Conservation (phyloP, 64 coral and sea anemone genomes). For the Cladopsammia gracilis region DNA sequence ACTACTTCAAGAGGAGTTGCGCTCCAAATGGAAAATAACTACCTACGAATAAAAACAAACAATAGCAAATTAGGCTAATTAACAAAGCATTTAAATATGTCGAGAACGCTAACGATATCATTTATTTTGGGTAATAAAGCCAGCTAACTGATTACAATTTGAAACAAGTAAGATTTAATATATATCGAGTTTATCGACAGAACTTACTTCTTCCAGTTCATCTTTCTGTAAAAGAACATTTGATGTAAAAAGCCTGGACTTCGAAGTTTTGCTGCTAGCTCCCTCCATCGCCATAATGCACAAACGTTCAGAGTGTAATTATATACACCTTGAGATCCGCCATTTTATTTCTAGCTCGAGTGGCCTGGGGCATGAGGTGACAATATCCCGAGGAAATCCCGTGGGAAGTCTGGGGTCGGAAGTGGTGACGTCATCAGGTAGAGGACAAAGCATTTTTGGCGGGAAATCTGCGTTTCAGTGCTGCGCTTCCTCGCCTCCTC, state of each 20-base stretch:
- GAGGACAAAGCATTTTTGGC: background rate
- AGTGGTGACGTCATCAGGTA: background rate
- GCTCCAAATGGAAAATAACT: too few species aligned
- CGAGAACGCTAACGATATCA: too few species aligned
- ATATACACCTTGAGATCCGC: background rate
- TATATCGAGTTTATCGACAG: too few species aligned
- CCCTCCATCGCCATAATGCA: background rate
- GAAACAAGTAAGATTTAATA: too few species aligned
- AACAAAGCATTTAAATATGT: too few species aligned
- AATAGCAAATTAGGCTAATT: too few species aligned
- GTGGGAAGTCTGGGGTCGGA: too few species aligned
- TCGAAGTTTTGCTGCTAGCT: background rate
- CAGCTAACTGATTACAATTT: background rate
- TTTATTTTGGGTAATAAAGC: too few species aligned
- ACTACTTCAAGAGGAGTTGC: too few species aligned
- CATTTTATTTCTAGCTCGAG: background rate
- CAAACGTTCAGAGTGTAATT: background rate
- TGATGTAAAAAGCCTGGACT: conserved; percentile 62
- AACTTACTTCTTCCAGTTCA: conserved; percentile 69
- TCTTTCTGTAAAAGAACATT: conserved; percentile 71
- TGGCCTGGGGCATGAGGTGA: background rate
- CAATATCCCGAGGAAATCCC: too few species aligned
- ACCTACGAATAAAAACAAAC: too few species aligned
- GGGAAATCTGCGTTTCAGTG: background rate
- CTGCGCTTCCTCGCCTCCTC: conserved; percentile 4